Percentiles rank a stretch among this genome's conserved stretches.
Conservation (phyloP, 2,113 vertebrate genomes). For the Apus apus region DNA sequence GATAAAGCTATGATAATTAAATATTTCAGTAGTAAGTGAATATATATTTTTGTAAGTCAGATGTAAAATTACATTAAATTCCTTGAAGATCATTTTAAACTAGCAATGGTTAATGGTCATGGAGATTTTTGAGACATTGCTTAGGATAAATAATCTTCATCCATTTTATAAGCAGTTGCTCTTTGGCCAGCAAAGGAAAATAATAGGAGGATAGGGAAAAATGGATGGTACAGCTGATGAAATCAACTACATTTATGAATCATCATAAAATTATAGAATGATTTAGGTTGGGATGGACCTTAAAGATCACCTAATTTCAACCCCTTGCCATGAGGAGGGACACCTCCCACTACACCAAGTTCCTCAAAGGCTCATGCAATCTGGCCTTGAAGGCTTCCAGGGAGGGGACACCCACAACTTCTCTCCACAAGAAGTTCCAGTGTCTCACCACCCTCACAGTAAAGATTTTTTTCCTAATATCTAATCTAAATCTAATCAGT, state of each 20-base stretch:
- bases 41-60: neutral
- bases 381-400: too few relatives aligned
- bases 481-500: too few relatives aligned
- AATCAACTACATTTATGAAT: neutral
- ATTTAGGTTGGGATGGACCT: too few relatives aligned
- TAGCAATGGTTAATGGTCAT: neutral
- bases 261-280: too few relatives aligned
- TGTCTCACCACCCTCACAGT: too few relatives aligned
- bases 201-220: neutral
- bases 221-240: accelerated
- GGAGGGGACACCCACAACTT: too few relatives aligned
- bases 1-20: neutral
- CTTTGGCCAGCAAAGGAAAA: neutral
- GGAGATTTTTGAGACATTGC: neutral
- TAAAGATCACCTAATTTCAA: too few relatives aligned
- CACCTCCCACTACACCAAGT: too few relatives aligned
- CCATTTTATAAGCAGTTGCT: neutral
- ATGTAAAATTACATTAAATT: neutral
- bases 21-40: neutral
- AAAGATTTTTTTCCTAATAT: too few relatives aligned
- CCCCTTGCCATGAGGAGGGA: too few relatives aligned
- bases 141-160: neutral
- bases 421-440: too few relatives aligned
- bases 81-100: neutral
- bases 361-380: too few relatives aligned